These are phyloP conservation scores for Scrobipalpa costella DNA, from an alignment of 2,888 invertebrate genomes.

Conservation along the genomic window DNA sequence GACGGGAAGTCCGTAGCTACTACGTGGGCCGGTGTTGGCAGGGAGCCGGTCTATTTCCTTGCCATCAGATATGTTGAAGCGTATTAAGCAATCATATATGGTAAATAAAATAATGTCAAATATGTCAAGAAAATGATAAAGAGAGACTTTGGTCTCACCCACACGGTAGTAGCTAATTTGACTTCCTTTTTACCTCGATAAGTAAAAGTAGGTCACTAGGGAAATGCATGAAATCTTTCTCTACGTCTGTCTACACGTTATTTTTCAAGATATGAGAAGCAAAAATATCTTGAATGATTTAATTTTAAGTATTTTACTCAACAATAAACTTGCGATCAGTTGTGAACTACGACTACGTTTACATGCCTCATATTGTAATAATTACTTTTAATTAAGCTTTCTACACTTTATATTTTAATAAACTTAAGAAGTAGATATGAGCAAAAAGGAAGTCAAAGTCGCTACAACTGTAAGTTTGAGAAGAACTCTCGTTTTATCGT, in stretches of 20 bases:
- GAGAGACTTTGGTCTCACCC: constrained; percentile 72
- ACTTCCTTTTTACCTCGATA: constrained; percentile 70
- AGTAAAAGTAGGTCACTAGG: too few relatives aligned
- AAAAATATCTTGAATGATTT: too few relatives aligned
- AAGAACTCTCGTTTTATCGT: constrained; percentile 49
- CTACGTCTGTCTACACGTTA: too few relatives aligned
- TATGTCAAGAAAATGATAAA: constrained; percentile 75
- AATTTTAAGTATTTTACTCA: too few relatives aligned
- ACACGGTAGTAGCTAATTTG: constrained; percentile 75
- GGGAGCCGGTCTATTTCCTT: constrained; percentile 71
- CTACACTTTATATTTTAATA: too few relatives aligned
- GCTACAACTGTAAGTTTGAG: constrained; percentile 56
- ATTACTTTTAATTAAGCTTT: too few relatives aligned
- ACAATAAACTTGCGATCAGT: too few relatives aligned
- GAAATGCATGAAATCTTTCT: too few relatives aligned
- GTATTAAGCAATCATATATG: constrained; percentile 69
- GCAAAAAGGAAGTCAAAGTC: constrained; percentile 52
- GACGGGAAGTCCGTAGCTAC: constrained; percentile 76
- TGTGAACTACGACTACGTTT: too few relatives aligned
- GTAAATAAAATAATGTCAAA: constrained; percentile 71
- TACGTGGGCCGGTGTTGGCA: constrained; percentile 69
- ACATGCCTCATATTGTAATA: too few relatives aligned
- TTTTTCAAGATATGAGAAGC: too few relatives aligned
- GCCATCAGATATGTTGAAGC: constrained; percentile 73
- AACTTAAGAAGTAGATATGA: background rate